Evolutionary conservation across 2,797 vertebrate genomes (phyloP), one percentile per base, ranked within the genome.

Genomic region (Gymnopithys bicolor): DNA sequence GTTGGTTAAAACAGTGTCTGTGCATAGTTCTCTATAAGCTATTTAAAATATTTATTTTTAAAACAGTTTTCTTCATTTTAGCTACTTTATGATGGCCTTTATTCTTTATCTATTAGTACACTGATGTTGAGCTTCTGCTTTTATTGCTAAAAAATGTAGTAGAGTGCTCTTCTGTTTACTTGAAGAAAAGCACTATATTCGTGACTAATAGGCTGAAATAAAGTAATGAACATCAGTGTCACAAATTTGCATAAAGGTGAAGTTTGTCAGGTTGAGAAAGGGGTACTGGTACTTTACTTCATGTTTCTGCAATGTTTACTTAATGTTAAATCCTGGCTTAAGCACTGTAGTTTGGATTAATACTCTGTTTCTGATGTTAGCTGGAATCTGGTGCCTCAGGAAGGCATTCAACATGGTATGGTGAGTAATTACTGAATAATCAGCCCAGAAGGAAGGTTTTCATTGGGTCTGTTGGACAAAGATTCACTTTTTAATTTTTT

Each of bases 101-200:
- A 51, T 90, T 93, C 33, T 91, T 93, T 45, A 18, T 51, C 43
- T 87, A 19, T 85, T 67, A 62, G 74, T 51, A 56, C 19, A 5
- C 52, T 80, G 68, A 13, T 56, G 67, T 49, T 95, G 56, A 86
- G 58, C 76, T 82, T 49, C 67, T 84, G 16, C 11, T 87, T 76
- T 80, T 69, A 37, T 77, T 70, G 49, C 48, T 62, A 59, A 96
- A 81, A 89, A 60, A 94, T 79, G 49, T 84, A 88, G 83, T 71
- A 73, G 90, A 94, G 84, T 95, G 51, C 73, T 96, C 22, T 86
- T 90, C 92, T 87, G 62, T 82, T 60, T 94, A 85, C 69, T 92
- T 56, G 18, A 45, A 87, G 66, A 90, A 95, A 89, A 88, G 22
- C 85, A 41, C 49, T 53, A 16, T 85, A 52, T 96, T 96, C 82